Conservation (phyloP, 2,888 invertebrate species). For the Nemoura dubitans region DNA sequence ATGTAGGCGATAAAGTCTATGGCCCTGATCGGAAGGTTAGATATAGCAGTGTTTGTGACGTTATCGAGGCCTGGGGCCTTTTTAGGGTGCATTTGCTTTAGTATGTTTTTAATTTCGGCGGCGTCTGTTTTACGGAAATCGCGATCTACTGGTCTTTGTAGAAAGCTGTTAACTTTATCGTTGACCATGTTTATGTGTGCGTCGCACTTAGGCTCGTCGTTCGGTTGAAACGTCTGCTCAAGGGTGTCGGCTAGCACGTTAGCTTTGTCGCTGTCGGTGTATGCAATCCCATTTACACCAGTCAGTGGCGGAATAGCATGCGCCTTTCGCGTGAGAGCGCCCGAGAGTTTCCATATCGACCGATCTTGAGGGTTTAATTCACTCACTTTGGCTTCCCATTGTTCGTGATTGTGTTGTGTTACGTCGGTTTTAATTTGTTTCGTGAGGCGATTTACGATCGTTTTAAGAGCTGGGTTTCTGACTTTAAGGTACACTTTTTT, state of each 20-base stretch:
- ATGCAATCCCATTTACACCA: not conserved
- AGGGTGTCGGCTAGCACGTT: not conserved
- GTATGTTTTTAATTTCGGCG: not conserved
- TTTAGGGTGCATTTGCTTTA: not conserved
- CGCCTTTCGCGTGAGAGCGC: not conserved
- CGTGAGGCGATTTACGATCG: not conserved
- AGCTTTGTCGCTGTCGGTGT: not conserved
- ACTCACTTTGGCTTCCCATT: not conserved
- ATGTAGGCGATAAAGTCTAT: not conserved
- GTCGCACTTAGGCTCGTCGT: not conserved
- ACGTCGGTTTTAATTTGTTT: conserved; percentile 1
- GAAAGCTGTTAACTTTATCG: not conserved
- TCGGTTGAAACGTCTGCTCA: conserved; percentile 5
- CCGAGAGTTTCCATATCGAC: not conserved
- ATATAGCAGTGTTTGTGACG: not conserved
- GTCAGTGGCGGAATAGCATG: not conserved
- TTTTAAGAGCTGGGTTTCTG: not conserved
- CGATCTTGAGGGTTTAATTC: not conserved
- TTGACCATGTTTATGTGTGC: not conserved
- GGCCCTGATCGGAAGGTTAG: not conserved
- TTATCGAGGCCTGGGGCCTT: conserved; percentile 13
- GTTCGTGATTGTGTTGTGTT: not conserved
- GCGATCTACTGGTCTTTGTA: not conserved
- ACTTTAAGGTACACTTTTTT: not conserved
- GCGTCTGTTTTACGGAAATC: not conserved